phyloP scores from a whole-genome alignment of 2,113 vertebrate species.

The Circaetus cinerascens region DNA sequence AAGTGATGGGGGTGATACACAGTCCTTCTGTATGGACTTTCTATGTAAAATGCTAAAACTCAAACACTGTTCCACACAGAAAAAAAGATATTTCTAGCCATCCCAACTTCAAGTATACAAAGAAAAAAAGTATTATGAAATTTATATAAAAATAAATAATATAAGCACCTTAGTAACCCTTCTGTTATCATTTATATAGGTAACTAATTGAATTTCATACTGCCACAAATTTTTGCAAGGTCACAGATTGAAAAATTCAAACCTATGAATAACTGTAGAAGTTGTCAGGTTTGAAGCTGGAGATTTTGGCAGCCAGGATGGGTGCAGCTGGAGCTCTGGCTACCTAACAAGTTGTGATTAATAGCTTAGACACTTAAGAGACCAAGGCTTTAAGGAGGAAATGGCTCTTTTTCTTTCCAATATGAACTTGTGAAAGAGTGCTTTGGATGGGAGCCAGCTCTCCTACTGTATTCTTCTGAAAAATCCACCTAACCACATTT shows the following conservation, averaged over 20 bases:
- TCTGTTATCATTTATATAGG: neutral
- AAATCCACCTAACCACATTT: neutral
- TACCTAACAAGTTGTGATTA: neutral
- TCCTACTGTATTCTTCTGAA: neutral
- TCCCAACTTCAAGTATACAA: neutral
- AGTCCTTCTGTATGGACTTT: neutral
- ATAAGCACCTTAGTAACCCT: neutral
- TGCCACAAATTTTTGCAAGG: neutral
- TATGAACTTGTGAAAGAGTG: neutral
- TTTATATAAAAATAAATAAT: neutral
- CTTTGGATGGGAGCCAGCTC: neutral
- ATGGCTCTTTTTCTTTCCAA: neutral
- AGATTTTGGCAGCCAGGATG: neutral
- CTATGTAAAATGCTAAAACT: neutral
- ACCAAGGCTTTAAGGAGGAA: neutral
- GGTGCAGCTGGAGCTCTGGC: neutral
- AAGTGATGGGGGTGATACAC: neutral
- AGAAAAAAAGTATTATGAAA: neutral
- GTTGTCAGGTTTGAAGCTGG: neutral
- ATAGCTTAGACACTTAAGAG: neutral
- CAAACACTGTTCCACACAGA: neutral
- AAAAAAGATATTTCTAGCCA: neutral
- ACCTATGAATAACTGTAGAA: neutral
- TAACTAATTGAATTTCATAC: slow-evolving; percentile 13
- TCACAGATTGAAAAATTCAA: slow-evolving; percentile 1